A percentile compares a stretch with the other conserved stretches of the same genome.
Conservation (phyloP, 2,888 invertebrate genomes). For the Siphlonurus alternatus region DNA sequence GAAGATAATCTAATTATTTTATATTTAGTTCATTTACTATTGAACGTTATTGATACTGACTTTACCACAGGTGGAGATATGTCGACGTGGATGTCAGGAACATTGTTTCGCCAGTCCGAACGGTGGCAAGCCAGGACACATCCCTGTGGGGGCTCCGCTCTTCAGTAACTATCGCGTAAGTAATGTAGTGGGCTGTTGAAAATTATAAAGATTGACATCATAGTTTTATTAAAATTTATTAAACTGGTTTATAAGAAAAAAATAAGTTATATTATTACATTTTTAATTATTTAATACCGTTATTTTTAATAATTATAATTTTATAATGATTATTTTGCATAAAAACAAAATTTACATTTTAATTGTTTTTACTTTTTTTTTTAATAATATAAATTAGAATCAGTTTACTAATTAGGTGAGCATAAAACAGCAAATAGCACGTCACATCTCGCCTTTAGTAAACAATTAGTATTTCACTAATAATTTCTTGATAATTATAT, state of each 20-base stretch:
- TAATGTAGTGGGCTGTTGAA: no score
- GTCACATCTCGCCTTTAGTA: no score
- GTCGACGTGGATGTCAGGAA: constrained; percentile 79
- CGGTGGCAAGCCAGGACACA: constrained; percentile 16
- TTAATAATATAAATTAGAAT: background rate
- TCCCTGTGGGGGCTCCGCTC: background rate
- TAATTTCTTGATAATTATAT: no score
- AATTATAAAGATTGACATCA: no score
- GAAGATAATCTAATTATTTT: no score
- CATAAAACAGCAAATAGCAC: no score
- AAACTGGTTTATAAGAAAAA: background rate
- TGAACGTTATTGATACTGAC: background rate
- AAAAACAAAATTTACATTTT: background rate
- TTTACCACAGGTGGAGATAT: constrained; percentile 52
- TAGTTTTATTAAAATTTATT: background rate
- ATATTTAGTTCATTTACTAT: no score
- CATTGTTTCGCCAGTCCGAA: constrained; percentile 44
- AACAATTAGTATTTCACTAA: no score
- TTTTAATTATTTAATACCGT: background rate
- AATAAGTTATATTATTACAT: background rate
- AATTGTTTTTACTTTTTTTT: background rate
- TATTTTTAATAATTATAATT: background rate
- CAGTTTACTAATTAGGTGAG: no score
- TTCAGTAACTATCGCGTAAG: background rate
- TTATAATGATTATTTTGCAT: background rate